Evolutionary conservation across 1,140 invertebrate species (phyloP).

Genomic region (Hycleus cichorii): DNA sequence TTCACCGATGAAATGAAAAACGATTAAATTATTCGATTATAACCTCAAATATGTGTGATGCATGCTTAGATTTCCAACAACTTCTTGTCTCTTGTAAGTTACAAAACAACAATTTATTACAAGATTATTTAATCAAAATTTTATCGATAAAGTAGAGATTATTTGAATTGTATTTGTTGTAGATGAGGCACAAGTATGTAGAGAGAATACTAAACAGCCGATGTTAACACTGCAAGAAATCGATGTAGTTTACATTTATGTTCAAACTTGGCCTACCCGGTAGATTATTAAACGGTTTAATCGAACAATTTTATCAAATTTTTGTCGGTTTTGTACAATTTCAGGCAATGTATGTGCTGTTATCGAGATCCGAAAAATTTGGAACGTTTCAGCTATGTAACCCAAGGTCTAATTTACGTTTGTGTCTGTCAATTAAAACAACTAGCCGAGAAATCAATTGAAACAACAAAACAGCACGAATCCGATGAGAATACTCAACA

Average conservation of each 20-base stretch:
- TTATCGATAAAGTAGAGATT: neutral
- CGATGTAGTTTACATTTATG: slow-evolving; percentile 35
- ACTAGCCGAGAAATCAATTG: slow-evolving; percentile 47
- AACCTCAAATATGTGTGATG: slow-evolving; percentile 59
- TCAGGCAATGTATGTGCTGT: slow-evolving; percentile 85
- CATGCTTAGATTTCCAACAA: slow-evolving; percentile 70
- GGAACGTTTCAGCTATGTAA: slow-evolving; percentile 77
- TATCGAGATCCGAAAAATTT: slow-evolving; percentile 85
- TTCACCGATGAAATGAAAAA: slow-evolving; percentile 30
- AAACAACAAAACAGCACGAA: slow-evolving; percentile 18
- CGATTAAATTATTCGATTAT: slow-evolving; percentile 23
- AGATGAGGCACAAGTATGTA: slow-evolving; percentile 38
- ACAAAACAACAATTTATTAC: slow-evolving; percentile 30
- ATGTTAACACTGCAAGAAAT: slow-evolving; percentile 36
- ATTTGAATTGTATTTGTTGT: slow-evolving; percentile 16
- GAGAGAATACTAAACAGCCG: slow-evolving; percentile 35
- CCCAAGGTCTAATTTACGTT: slow-evolving; percentile 71
- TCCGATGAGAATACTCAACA: slow-evolving; percentile 20
- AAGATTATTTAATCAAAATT: slow-evolving; percentile 5
- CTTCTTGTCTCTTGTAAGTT: slow-evolving; percentile 68
- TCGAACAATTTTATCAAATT: slow-evolving; percentile 2
- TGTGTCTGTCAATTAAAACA: slow-evolving; percentile 67
- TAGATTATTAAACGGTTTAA: slow-evolving; percentile 2
- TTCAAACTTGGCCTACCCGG: slow-evolving; percentile 40
- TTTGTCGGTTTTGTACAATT: slow-evolving; percentile 28